Percentiles rank a stretch among this genome's conserved stretches.
Conservation (phyloP, 2,797 vertebrate genomes). For the Bovichtus diacanthus region DNA sequence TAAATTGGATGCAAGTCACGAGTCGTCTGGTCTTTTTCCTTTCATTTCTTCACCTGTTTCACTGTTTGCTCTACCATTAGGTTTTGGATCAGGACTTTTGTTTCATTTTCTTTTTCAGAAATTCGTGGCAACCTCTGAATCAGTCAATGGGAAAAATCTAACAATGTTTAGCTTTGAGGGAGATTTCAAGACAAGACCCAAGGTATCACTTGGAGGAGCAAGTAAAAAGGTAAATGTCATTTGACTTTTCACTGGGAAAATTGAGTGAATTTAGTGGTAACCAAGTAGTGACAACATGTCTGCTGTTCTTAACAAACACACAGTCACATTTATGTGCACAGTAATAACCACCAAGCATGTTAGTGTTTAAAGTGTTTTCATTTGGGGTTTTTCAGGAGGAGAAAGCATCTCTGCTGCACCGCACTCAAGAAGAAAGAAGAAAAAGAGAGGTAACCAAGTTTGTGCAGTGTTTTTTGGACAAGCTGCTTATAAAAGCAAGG, state of each 20-base stretch:
- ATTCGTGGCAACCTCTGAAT: constrained; percentile 28
- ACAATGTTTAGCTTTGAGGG: constrained; percentile 99
- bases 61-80: not conserved
- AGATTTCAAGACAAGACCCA: constrained; percentile 98
- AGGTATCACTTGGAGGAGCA: constrained; percentile 97
- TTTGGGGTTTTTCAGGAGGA: constrained; percentile 91
- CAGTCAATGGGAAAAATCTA: constrained; percentile 89
- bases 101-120: constrained; percentile 67
- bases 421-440: constrained; percentile 97
- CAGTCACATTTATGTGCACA: not conserved
- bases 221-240: constrained; percentile 91
- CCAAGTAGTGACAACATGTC: not conserved
- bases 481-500: not conserved
- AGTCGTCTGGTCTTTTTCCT: not conserved
- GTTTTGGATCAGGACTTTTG: too few species aligned
- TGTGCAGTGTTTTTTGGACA: not conserved
- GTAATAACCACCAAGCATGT: not conserved
- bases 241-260: not conserved
- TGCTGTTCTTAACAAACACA: not conserved
- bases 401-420: constrained; percentile 96
- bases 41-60: not conserved
- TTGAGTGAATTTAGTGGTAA: not conserved
- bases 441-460: constrained; percentile 92
- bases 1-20: constrained; percentile 16
- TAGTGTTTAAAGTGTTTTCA: not conserved